phyloP scores from a whole-genome alignment of 2,113 vertebrate genomes.

The Eonycteris spelaea region DNA sequence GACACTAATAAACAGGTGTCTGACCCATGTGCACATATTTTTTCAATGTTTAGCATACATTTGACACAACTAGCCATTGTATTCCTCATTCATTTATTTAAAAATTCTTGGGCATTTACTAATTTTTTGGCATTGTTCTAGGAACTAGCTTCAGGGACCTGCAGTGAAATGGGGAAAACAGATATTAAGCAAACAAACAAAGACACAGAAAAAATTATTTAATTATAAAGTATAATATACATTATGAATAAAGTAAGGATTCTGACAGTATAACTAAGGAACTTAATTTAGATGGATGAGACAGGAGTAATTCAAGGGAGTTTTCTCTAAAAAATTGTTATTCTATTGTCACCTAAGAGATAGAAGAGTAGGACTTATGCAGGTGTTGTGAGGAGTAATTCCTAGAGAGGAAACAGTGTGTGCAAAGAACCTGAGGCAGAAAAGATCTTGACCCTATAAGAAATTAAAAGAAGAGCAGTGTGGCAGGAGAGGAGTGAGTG shows the following conservation, averaged over 20 bases:
- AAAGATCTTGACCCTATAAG: background rate
- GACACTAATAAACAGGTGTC: background rate
- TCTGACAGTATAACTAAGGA: background rate
- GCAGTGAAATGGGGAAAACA: background rate
- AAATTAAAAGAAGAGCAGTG: background rate
- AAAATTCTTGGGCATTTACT: background rate
- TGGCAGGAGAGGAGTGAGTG: background rate
- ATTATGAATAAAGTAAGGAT: background rate
- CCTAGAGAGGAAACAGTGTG: background rate
- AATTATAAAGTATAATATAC: background rate
- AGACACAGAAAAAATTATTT: background rate
- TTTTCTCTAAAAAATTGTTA: background rate
- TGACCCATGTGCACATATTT: background rate
- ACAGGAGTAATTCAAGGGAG: background rate
- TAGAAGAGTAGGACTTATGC: background rate
- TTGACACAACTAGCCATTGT: background rate
- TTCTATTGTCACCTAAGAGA: background rate
- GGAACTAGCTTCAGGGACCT: background rate
- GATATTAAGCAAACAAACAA: background rate
- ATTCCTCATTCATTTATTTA: background rate
- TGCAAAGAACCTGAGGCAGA: background rate
- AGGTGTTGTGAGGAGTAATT: background rate
- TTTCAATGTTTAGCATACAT: background rate
- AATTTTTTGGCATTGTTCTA: background rate
- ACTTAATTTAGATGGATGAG: background rate